A percentile compares a stretch with the other conserved stretches of the same genome.
Evolutionary conservation across 2,113 vertebrate species (phyloP).

Genomic region (Tragelaphus strepsiceros): DNA sequence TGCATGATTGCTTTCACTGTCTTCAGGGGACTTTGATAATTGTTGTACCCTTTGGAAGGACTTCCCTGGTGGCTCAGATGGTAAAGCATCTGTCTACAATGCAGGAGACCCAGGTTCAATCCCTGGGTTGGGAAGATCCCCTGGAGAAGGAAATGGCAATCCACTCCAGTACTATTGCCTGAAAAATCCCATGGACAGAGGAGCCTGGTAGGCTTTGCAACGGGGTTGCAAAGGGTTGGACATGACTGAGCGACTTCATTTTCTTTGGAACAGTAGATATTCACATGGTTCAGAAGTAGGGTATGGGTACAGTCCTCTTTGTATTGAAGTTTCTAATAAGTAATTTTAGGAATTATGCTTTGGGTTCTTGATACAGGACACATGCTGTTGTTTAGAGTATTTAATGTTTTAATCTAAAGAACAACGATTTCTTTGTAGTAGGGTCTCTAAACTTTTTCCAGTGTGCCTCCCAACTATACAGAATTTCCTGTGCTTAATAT

Average conservation of each 20-base stretch:
- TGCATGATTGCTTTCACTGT: not conserved
- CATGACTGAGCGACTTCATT: too few relatives aligned
- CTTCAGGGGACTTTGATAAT: too few relatives aligned
- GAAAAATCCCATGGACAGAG: too few relatives aligned
- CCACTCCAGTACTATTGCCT: too few relatives aligned
- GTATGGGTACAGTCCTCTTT: not conserved
- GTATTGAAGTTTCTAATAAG: not conserved
- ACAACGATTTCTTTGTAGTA: not conserved
- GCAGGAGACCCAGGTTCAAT: too few relatives aligned
- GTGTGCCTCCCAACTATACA: fast-evolving
- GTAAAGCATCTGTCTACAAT: too few relatives aligned
- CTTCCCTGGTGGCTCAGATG: too few relatives aligned
- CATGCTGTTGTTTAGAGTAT: not conserved
- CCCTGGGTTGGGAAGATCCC: too few relatives aligned
- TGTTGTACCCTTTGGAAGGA: not conserved
- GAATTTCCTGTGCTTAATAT: not conserved
- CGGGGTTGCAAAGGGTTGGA: too few relatives aligned
- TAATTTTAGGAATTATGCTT: not conserved
- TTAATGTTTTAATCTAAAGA: not conserved
- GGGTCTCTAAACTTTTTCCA: not conserved
- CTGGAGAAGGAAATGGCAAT: too few relatives aligned
- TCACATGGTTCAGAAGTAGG: not conserved
- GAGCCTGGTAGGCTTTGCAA: too few relatives aligned
- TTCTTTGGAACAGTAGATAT: not conserved
- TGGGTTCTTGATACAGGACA: not conserved